These are phyloP conservation scores for Meleagris gallopavo DNA, from an alignment of 2,113 vertebrate species.

Conservation along the genomic window DNA sequence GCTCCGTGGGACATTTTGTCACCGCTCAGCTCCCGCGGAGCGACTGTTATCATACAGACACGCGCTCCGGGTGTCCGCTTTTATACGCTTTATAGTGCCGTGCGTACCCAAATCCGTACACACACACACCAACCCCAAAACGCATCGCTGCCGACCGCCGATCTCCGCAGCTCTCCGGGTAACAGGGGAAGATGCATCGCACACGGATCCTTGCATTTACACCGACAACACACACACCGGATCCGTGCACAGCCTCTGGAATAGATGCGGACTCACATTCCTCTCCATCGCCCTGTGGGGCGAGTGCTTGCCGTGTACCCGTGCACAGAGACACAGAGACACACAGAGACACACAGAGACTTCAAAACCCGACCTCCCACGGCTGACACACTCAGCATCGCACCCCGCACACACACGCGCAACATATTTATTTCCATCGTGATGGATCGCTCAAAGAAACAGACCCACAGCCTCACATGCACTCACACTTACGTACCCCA, in stretches of 20 bases:
- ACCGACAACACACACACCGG: not conserved
- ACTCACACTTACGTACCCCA: not conserved
- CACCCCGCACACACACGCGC: not conserved
- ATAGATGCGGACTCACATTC: no score
- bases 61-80: fast-evolving
- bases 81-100: not conserved
- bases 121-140: not conserved
- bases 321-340: no score
- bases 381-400: not conserved
- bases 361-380: not conserved
- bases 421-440: no score
- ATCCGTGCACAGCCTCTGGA: not conserved
- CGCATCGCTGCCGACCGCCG: fast-evolving
- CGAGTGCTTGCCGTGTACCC: not conserved
- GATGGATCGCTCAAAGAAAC: not conserved
- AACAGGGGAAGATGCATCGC: not conserved
- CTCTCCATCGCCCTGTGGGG: no score
- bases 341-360: no score
- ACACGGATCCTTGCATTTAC: not conserved
- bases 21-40: fast-evolving
- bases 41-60: not conserved
- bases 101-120: fast-evolving
- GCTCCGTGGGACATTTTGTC: not conserved
- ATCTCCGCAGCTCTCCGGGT: fast-evolving
- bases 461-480: fast-evolving